These are phyloP conservation scores for Saccopteryx leptura DNA, from an alignment of 2,113 vertebrate species.

Conservation along the genomic window DNA sequence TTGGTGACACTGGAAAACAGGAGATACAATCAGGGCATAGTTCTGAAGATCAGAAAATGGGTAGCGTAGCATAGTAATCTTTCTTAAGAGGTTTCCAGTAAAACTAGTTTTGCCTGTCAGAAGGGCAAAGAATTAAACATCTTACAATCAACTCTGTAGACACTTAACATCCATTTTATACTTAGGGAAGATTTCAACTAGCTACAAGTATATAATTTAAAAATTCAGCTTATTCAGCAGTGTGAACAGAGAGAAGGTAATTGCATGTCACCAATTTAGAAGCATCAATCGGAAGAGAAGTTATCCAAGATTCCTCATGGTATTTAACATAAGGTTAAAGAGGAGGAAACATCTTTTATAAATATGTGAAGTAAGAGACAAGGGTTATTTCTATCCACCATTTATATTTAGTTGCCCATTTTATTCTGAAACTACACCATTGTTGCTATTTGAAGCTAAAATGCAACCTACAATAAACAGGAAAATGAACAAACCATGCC, in stretches of 20 bases:
- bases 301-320: slow-evolving; percentile 62
- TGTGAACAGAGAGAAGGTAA: slow-evolving; percentile 79
- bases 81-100: slow-evolving; percentile 68
- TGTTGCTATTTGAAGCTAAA: slow-evolving; percentile 73
- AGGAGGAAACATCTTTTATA: slow-evolving; percentile 72
- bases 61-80: not conserved
- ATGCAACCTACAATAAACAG: slow-evolving; percentile 62
- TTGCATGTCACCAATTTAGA: slow-evolving; percentile 83
- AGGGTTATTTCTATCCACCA: slow-evolving; percentile 49
- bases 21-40: not conserved
- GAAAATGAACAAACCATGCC: slow-evolving; percentile 55
- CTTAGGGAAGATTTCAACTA: slow-evolving; percentile 75
- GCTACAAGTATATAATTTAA: slow-evolving; percentile 78
- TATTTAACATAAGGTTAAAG: slow-evolving; percentile 77
- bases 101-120: slow-evolving; percentile 64
- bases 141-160: slow-evolving; percentile 77
- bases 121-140: slow-evolving; percentile 68
- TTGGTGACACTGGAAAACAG: not conserved
- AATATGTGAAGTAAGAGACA: slow-evolving; percentile 62
- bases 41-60: slow-evolving; percentile 61
- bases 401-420: slow-evolving; percentile 73
- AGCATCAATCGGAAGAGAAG: slow-evolving; percentile 77
- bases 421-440: slow-evolving; percentile 71
- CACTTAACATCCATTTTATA: slow-evolving; percentile 74
- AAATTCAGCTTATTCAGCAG: slow-evolving; percentile 79